Conservation (phyloP, 2,888 invertebrate genomes). For the Seladonia tumulorum region DNA sequence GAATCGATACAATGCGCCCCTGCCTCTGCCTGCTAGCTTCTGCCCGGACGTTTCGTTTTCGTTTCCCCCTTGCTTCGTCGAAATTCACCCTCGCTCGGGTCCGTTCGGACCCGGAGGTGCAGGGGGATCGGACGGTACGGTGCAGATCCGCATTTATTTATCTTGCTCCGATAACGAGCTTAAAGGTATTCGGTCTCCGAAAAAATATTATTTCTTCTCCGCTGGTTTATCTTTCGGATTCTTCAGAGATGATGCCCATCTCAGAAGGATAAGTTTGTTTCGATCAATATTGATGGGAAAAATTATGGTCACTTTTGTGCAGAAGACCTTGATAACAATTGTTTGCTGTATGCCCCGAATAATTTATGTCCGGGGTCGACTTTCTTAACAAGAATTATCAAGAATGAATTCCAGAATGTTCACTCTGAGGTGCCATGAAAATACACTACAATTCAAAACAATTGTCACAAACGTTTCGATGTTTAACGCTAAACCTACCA, state of each 20-base stretch:
- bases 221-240: background rate
- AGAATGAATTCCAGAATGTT: too few species aligned
- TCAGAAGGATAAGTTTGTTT: background rate
- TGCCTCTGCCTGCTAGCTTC: constrained; percentile 8
- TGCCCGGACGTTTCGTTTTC: background rate
- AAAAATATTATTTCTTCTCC: background rate
- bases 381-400: too few species aligned
- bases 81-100: background rate
- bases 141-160: background rate
- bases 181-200: background rate
- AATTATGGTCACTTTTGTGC: background rate
- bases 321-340: too few species aligned
- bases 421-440: too few species aligned
- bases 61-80: background rate
- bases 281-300: background rate
- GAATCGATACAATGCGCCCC: constrained; percentile 67
- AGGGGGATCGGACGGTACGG: background rate
- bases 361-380: too few species aligned
- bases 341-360: too few species aligned
- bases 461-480: too few species aligned
- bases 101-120: background rate
- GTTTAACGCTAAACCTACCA: too few species aligned
- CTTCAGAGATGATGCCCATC: background rate
- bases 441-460: too few species aligned
- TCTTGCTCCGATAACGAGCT: background rate